phyloP scores from a whole-genome alignment of 2,888 invertebrate species.

The Toxonevra muliebris region DNA sequence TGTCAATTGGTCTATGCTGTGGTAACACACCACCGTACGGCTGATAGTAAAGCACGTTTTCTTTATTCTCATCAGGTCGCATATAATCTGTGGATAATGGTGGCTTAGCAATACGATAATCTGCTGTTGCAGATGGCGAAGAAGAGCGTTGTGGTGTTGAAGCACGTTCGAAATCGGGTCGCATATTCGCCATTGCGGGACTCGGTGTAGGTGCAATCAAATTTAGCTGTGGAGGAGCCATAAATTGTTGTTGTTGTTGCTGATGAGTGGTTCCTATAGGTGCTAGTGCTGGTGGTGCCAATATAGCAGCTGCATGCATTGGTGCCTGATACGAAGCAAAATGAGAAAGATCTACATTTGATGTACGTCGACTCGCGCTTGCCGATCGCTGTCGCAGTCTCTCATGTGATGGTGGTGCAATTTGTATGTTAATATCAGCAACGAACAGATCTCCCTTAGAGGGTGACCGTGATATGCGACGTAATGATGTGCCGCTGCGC shows the following conservation, averaged over 20 bases:
- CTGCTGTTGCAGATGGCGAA: conserved; percentile 41
- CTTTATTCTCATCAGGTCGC: conserved; percentile 55
- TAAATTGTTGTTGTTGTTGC: conserved; percentile 35
- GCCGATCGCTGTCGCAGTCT: conserved; percentile 51
- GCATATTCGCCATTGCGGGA: conserved; percentile 41
- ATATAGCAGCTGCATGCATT: conserved; percentile 19
- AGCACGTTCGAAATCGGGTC: conserved; percentile 45
- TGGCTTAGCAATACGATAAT: conserved; percentile 54
- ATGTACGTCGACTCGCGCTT: conserved; percentile 56
- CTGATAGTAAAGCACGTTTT: conserved; percentile 34
- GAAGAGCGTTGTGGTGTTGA: conserved; percentile 19
- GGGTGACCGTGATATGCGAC: conserved; percentile 59
- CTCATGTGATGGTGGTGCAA: not conserved
- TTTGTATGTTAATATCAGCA: conserved; percentile 61
- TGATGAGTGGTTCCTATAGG: conserved; percentile 19
- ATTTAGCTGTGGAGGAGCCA: conserved; percentile 45
- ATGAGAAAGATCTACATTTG: conserved; percentile 55
- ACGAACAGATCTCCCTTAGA: conserved; percentile 62
- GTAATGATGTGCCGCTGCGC: conserved; percentile 59
- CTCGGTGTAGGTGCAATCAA: conserved; percentile 57
- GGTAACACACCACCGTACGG: conserved; percentile 45
- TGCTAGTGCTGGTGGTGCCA: conserved; percentile 36
- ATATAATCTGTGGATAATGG: conserved; percentile 57
- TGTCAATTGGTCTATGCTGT: conserved; percentile 60
- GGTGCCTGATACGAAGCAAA: conserved; percentile 25